phyloP scores from a whole-genome alignment of 1,140 invertebrate species.

The Arion vulgaris region DNA sequence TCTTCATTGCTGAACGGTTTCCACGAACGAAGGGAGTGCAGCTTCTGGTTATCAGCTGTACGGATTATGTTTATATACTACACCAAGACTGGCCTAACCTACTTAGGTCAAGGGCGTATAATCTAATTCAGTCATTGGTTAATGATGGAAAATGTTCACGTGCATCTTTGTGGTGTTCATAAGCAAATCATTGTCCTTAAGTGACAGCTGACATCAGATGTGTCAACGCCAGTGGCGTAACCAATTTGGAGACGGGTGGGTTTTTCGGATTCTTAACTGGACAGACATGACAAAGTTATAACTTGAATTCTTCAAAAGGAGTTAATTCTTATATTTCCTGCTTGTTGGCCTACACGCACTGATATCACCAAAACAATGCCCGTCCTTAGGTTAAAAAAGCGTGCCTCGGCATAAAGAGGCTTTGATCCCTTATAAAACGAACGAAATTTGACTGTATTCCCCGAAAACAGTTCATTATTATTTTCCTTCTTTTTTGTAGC shows the following conservation, averaged over 20 bases:
- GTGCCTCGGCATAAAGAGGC: too few relatives aligned
- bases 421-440: too few relatives aligned
- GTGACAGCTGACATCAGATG: not conserved
- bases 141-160: constrained; percentile 15
- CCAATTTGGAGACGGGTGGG: not conserved
- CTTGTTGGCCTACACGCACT: too few relatives aligned
- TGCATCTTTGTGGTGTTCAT: not conserved
- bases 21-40: not conserved
- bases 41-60: not conserved
- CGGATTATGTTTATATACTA: not conserved
- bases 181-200: not conserved
- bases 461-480: too few relatives aligned
- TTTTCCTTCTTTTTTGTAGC: too few relatives aligned
- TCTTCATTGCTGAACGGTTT: not conserved
- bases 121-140: not conserved
- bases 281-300: too few relatives aligned
- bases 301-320: too few relatives aligned
- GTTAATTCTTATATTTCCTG: too few relatives aligned
- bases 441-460: too few relatives aligned
- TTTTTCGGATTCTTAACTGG: not conserved
- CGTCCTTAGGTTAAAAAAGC: too few relatives aligned
- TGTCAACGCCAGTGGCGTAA: not conserved
- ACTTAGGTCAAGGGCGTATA: not conserved
- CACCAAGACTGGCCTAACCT: not conserved
- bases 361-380: too few relatives aligned